Conservation (phyloP, 2,888 invertebrate species). For the Coenonympha glycerion region DNA sequence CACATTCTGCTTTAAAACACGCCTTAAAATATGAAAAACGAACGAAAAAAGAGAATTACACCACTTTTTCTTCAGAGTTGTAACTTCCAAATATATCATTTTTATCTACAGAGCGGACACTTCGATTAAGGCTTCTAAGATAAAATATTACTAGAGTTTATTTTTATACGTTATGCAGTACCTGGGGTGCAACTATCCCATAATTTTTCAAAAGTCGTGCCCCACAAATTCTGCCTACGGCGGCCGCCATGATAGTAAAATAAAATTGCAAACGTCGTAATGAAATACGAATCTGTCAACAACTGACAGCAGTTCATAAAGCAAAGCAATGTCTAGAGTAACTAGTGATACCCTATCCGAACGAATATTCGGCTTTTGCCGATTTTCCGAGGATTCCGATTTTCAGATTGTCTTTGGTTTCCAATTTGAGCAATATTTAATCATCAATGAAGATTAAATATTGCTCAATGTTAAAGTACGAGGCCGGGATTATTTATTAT, state of each 20-base stretch:
- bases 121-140: conserved; percentile 3
- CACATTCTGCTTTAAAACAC: conserved; percentile 36
- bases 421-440: no score
- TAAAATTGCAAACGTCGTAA: conserved; percentile 59
- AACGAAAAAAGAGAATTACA: conserved; percentile 50
- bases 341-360: no score
- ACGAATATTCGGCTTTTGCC: no score
- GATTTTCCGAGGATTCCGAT: no score
- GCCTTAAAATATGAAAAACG: conserved; percentile 29
- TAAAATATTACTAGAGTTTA: conserved; percentile 28
- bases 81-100: conserved; percentile 12
- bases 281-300: conserved; percentile 56
- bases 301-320: conserved; percentile 17
- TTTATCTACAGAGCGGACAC: conserved; percentile 17
- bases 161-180: conserved; percentile 60
- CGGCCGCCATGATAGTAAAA: conserved; percentile 88
- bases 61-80: conserved; percentile 36
- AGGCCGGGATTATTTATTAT: no score
- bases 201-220: conserved; percentile 86
- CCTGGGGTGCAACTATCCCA: conserved; percentile 83
- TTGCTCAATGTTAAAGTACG: no score
- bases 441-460: no score
- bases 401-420: no score
- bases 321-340: not conserved
- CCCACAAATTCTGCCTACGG: conserved; percentile 90